These are phyloP conservation scores for Drosophila equinoxialis DNA, from an alignment of 1,140 invertebrate species.

Conservation along the genomic window DNA sequence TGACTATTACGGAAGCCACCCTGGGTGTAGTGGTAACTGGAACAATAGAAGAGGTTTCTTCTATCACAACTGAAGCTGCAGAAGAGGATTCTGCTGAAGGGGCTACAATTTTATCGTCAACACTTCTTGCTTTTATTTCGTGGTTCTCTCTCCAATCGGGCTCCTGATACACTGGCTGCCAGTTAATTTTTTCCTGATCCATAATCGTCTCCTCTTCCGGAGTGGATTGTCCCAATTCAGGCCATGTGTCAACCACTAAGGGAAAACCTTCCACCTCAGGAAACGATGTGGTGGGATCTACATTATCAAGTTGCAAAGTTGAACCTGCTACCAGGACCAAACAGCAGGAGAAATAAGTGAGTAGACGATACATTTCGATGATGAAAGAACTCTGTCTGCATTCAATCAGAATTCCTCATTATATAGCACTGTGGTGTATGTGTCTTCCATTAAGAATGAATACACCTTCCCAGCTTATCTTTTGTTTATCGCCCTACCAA, in stretches of 20 bases:
- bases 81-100: not conserved
- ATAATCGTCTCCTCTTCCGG: conserved; percentile 21
- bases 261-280: conserved; percentile 27
- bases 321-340: conserved; percentile 37
- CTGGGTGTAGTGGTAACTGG: not conserved
- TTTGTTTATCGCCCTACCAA: conserved; percentile 24
- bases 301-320: not conserved
- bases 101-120: not conserved
- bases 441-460: conserved; percentile 5
- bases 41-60: not conserved
- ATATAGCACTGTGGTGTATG: conserved; percentile 43
- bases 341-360: conserved; percentile 39
- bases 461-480: conserved; percentile 33
- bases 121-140: conserved; percentile 7
- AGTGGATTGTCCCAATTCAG: conserved; percentile 12
- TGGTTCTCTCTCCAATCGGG: not conserved
- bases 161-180: conserved; percentile 35
- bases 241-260: not conserved
- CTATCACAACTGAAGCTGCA: not conserved
- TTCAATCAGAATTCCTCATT: conserved; percentile 24
- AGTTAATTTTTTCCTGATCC: conserved; percentile 47
- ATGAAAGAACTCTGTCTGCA: conserved; percentile 36
- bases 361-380: conserved; percentile 47
- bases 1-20: not conserved
- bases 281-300: conserved; percentile 9